Conservation (phyloP, 2,888 invertebrate species). For the Odontocerum albicorne region DNA sequence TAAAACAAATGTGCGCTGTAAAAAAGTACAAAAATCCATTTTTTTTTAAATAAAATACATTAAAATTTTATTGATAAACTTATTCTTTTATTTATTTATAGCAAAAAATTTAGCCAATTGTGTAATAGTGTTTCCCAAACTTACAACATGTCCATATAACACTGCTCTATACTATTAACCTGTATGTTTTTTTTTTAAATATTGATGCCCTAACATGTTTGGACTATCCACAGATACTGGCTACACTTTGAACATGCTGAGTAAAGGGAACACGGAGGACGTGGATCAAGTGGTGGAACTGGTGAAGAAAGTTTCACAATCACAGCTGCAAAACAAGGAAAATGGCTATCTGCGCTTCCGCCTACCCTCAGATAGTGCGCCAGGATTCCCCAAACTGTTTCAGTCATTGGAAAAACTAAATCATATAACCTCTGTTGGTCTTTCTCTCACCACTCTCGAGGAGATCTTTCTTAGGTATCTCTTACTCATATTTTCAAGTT, state of each 20-base stretch:
- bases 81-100: no score
- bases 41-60: no score
- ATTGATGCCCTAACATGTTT: no score
- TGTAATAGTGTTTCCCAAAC: no score
- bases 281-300: neutral
- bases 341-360: conserved; percentile 1
- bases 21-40: no score
- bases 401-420: conserved; percentile 59
- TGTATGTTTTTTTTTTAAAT: no score
- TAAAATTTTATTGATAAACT: no score
- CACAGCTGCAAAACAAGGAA: neutral
- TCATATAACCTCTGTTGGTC: conserved; percentile 72
- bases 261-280: conserved; percentile 26
- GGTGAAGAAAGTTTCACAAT: no score
- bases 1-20: no score
- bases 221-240: conserved; percentile 40
- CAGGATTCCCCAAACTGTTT: conserved; percentile 6
- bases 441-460: conserved; percentile 88
- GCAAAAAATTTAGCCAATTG: no score
- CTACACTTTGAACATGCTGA: conserved; percentile 44
- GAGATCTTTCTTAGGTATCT: conserved; percentile 83
- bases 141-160: no score
- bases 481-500: neutral
- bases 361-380: neutral
- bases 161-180: no score